phyloP scores from a whole-genome alignment of 2,888 invertebrate species.

The Pachydiplax longipennis region DNA sequence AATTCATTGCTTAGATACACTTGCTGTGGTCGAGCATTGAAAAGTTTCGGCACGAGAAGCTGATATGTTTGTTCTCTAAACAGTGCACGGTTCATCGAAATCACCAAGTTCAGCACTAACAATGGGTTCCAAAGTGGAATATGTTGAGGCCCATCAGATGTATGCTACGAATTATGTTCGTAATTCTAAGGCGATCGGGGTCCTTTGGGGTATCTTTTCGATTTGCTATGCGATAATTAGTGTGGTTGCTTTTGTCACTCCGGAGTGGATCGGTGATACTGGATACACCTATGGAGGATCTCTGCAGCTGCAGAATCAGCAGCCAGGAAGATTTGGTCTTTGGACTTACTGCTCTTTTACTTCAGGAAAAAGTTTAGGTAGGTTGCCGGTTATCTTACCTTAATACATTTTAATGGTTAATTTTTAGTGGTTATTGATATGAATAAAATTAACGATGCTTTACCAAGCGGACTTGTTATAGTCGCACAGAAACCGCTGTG shows the following conservation, averaged over 20 bases:
- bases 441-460: background rate
- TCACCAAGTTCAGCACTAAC: background rate
- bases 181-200: conserved; percentile 94
- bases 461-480: no score
- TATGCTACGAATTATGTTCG: conserved; percentile 90
- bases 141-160: conserved; percentile 89
- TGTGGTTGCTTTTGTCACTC: conserved; percentile 93
- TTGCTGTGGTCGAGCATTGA: background rate
- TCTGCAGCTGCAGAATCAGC: conserved; percentile 73
- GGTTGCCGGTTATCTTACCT: background rate
- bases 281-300: conserved; percentile 38
- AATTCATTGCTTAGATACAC: background rate
- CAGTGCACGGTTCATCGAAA: background rate
- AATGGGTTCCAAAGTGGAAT: conserved; percentile 92
- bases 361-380: conserved; percentile 13
- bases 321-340: conserved; percentile 90
- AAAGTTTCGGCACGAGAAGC: background rate
- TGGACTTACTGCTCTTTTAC: conserved; percentile 80
- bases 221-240: conserved; percentile 96
- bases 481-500: no score
- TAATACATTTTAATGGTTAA: no score
- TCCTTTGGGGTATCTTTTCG: conserved; percentile 97
- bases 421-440: no score
- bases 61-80: conserved; percentile 1
- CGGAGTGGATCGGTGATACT: conserved; percentile 86